Evolutionary conservation across 1,140 invertebrate species (phyloP), one percentile per base, ranked within the genome.

Genomic region (Lerema accius): DNA sequence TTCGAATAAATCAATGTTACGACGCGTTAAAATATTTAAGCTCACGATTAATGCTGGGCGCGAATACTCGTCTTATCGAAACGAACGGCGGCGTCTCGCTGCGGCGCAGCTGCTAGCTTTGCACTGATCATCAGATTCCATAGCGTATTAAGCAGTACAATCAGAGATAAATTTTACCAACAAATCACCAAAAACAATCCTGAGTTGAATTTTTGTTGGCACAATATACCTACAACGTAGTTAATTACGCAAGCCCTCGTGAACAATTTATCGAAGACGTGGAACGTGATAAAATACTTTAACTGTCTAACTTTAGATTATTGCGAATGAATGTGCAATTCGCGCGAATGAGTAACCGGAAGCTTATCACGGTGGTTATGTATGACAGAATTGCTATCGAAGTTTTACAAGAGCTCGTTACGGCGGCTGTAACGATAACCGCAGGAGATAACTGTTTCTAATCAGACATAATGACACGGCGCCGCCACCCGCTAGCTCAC

Each of bases 21-120:
- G 81, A 87, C 86, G 88, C 84, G 88, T 90, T 90, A 89, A 90
- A 90, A 90, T 89, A 89, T 90, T 89, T 89, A 90, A 90, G 86
- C 85, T 80, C 78, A 80, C 86, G 88, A 90, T 90, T 90, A 90
- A 90, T 89, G 85, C 82, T 65, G 75, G 71, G 65, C 71, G 76
- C 71, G 78, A 79, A 77, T 82, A 73, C 76, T 69, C 72, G 78
- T 79, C 85, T 86, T 86, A 86, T 81, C 80, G 78, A 76, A 75
- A 63, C 58, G 67, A 72, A 78, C 69, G 64, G 75, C 73, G 73
- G 75, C 73, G 73, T 73, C 43, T 49, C 56, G 32, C 32, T 32
- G 69, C 69, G 65, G 62, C 81, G 63, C 81, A 82, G 83, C 76
- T 84, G 84, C 59, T 78, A 53, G 58, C 32, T 71, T 43, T 65